A percentile compares a stretch with the other conserved stretches of the same genome.
Evolutionary conservation across 2,888 invertebrate species (phyloP).

Genomic region (Caenorhabditis drosophilae): DNA sequence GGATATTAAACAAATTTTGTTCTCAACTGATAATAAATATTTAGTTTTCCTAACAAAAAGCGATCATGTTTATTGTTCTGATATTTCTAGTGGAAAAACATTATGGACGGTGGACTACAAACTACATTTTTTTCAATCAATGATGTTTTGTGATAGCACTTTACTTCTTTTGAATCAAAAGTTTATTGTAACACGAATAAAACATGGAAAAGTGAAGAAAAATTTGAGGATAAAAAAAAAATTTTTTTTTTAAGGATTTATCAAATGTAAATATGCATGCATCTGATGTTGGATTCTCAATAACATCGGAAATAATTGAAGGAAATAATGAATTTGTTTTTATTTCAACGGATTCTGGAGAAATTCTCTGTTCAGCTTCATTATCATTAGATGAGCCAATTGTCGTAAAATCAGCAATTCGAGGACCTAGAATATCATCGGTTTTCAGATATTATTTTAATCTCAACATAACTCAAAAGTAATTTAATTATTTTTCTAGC

Average conservation of each 20-base stretch:
- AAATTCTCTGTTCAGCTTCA: constrained; percentile 15
- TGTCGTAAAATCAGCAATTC: constrained; percentile 24
- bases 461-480: too few species aligned
- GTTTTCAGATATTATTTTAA: too few species aligned
- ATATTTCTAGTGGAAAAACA: constrained; percentile 27
- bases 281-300: constrained; percentile 44
- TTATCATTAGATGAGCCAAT: constrained; percentile 31
- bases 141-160: constrained; percentile 27
- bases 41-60: constrained; percentile 39
- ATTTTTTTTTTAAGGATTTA: constrained; percentile 27
- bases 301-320: constrained; percentile 35
- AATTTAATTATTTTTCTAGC: constrained; percentile 12
- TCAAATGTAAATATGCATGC: constrained; percentile 50
- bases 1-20: constrained; percentile 44
- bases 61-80: constrained; percentile 40
- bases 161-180: constrained; percentile 39
- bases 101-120: constrained; percentile 50
- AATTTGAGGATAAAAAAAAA: background rate
- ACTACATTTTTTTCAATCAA: constrained; percentile 44
- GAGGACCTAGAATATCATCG: constrained; percentile 11
- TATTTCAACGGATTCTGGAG: background rate
- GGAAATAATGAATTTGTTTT: constrained; percentile 10
- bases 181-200: constrained; percentile 40
- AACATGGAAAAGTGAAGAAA: constrained; percentile 38
- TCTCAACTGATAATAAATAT: constrained; percentile 43